Evolutionary conservation across 2,888 invertebrate genomes (phyloP).

Genomic region (Cantharis lateralis): DNA sequence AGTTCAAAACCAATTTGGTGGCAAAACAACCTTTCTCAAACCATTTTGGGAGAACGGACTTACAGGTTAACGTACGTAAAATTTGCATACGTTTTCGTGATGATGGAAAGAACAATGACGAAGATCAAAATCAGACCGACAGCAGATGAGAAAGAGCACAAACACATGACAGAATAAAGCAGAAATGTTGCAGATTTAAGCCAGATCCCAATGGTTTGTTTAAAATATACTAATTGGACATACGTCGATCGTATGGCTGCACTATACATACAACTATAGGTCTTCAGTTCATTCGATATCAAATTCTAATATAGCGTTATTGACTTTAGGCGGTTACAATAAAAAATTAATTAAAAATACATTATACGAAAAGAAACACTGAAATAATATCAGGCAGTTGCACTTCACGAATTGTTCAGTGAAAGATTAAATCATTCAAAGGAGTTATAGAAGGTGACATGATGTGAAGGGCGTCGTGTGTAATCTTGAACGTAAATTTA

Average conservation of each 20-base stretch:
- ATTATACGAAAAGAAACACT: neutral
- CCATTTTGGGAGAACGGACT: slow-evolving; percentile 23
- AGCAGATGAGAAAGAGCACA: slow-evolving; percentile 40
- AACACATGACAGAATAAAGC: slow-evolving; percentile 34
- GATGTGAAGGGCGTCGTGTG: neutral
- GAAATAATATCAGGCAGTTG: no score
- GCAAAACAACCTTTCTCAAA: slow-evolving; percentile 13
- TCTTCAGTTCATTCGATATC: slow-evolving; percentile 33
- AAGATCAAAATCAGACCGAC: slow-evolving; percentile 53
- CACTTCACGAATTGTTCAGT: neutral
- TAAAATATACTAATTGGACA: slow-evolving; percentile 56
- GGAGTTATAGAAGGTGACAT: neutral
- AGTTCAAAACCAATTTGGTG: neutral
- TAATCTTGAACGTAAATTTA: neutral
- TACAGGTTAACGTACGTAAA: slow-evolving; percentile 18
- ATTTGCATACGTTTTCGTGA: slow-evolving; percentile 38
- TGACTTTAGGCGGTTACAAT: slow-evolving; percentile 22
- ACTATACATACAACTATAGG: slow-evolving; percentile 28
- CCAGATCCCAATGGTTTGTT: slow-evolving; percentile 50
- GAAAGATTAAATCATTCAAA: neutral
- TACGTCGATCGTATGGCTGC: slow-evolving; percentile 48
- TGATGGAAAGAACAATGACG: slow-evolving; percentile 40
- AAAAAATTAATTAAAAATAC: slow-evolving; percentile 16
- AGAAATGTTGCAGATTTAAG: slow-evolving; percentile 45
- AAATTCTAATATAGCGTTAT: slow-evolving; percentile 31